Evolutionary conservation across 2,797 vertebrate species (phyloP).

Genomic region (Muscicapa comitata): DNA sequence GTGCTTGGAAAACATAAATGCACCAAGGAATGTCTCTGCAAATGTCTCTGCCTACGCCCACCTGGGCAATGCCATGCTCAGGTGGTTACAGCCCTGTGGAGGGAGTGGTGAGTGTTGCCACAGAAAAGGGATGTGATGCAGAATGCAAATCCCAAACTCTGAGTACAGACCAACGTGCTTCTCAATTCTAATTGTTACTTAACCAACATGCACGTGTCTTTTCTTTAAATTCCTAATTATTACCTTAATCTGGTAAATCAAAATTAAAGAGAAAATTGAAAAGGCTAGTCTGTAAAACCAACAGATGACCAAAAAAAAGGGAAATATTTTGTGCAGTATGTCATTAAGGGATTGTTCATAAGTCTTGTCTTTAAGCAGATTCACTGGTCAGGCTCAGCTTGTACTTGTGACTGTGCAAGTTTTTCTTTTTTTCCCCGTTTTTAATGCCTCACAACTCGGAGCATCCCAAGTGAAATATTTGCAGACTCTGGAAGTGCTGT

Average conservation of each 20-base stretch:
- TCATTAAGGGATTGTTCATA: neutral
- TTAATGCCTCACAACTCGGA: neutral
- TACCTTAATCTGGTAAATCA: neutral
- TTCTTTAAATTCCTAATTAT: neutral
- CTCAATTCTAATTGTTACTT: neutral
- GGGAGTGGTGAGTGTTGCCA: neutral
- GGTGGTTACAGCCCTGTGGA: neutral
- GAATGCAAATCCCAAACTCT: neutral
- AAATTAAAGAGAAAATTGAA: neutral
- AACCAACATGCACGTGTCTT: neutral
- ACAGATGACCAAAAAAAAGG: neutral
- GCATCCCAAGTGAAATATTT: neutral
- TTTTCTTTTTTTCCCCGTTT: neutral
- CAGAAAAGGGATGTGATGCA: neutral
- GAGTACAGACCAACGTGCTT: neutral
- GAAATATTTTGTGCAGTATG: neutral
- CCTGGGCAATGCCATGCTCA: neutral
- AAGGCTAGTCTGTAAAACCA: neutral
- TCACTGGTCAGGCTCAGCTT: neutral
- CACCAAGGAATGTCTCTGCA: neutral
- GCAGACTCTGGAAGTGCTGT: neutral
- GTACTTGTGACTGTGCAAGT: neutral
- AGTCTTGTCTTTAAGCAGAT: neutral
- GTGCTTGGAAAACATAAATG: neutral
- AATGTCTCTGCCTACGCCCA: neutral